phyloP scores from a whole-genome alignment of 2,888 invertebrate genomes.

The Phania funesta region DNA sequence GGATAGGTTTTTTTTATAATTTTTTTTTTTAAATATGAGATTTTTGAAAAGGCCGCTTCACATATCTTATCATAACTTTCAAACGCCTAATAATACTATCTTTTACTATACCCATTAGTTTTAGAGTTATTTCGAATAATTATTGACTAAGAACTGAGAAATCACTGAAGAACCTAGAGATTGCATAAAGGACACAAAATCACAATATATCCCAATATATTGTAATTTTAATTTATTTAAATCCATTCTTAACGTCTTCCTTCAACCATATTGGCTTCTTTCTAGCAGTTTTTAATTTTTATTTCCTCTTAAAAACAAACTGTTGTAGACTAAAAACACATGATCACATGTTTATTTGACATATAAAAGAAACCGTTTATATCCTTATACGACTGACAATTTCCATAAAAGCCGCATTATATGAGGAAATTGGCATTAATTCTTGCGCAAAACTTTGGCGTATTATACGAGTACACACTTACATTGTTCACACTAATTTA shows the following conservation, averaged over 20 bases:
- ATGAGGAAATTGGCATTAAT: slow-evolving; percentile 40
- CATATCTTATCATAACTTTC: too few species aligned
- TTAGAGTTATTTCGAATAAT: too few species aligned
- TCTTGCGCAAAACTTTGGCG: slow-evolving; percentile 55
- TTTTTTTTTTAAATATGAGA: too few species aligned
- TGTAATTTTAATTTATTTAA: too few species aligned
- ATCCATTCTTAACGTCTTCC: background rate
- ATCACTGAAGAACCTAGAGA: too few species aligned
- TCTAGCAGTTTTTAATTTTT: background rate
- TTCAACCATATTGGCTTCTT: background rate
- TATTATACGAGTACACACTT: slow-evolving; percentile 6
- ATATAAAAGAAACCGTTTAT: background rate
- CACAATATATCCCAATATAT: too few species aligned
- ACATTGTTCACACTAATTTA: slow-evolving; percentile 10
- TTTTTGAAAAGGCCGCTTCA: too few species aligned
- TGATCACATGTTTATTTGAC: background rate
- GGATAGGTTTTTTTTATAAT: too few species aligned
- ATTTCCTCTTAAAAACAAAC: background rate
- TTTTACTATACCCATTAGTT: too few species aligned
- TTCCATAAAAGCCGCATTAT: slow-evolving; percentile 57
- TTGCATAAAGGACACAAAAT: too few species aligned
- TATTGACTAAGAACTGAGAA: too few species aligned
- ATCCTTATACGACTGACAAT: background rate
- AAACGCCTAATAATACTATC: too few species aligned
- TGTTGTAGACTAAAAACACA: background rate